Base-by-base conservation (phyloP, 2,888 invertebrate species). In the Thalpophila matura region DNA sequence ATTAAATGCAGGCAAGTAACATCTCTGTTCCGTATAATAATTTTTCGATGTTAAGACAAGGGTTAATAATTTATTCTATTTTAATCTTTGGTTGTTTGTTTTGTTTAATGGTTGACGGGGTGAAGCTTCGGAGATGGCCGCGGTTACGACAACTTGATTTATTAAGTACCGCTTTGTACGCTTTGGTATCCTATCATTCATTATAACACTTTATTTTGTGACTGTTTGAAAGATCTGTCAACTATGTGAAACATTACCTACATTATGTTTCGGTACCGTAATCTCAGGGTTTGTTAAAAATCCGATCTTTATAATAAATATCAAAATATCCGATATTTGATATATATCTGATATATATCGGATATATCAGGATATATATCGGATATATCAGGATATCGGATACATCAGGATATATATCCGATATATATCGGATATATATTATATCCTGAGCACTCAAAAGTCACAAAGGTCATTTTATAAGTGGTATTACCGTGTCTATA, bases 1-100 rank as follows among this genome's bases (percentile, higher is more conserved):
- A 88, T 91, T 89, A 89, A 91, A 89, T 81, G 85, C 83, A 82
- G 77, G 75, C 77, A 77, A 85, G 89, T 86, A 87, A 91, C 88
- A 85, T 91, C 89, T 91, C 86, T 84, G 87, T 91, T 87, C 82
- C 81, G 83, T 85, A 86, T 87, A 90, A 91, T 91, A 89, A 91
- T 91, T 91, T 89, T 85, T 82, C 84, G 85, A 89, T 89, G 90
- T 86, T 88, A 87, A 89, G 91, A 90, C 91, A 92, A 89, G 91
- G 89, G 90, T 91, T 89, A 88, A 91, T 91, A 90, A 92, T 91
- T 90, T 91, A 91, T 91, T 89, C 86, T 84, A 84, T 86, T 91
- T 83, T 86, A 82, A 82, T 79, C 79, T 78, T 74, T 72, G 81
- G 77, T 81, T 75, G 71, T 79, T 77, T 78, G 64, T 74, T 75